These are phyloP conservation scores for Hesperia comma DNA, from an alignment of 2,888 invertebrate species.

Conservation along the genomic window DNA sequence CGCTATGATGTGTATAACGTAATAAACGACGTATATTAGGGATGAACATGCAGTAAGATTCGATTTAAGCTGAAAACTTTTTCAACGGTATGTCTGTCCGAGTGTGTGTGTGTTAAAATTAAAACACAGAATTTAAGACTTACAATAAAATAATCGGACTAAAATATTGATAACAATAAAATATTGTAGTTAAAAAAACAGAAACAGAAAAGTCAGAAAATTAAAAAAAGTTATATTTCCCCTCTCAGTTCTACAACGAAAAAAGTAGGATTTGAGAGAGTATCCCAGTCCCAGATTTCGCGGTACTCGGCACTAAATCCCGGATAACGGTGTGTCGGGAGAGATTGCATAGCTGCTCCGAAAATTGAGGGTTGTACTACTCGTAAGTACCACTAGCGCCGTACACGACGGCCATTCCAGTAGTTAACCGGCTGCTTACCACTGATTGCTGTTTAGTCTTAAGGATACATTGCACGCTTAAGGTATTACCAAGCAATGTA, in stretches of 20 bases:
- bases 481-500: background rate
- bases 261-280: background rate
- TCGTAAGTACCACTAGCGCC: background rate
- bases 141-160: too few relatives aligned
- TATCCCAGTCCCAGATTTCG: constrained; percentile 7
- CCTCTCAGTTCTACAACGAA: background rate
- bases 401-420: constrained; percentile 1
- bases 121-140: too few relatives aligned
- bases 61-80: too few relatives aligned
- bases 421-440: constrained; percentile 1
- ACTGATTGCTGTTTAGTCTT: background rate
- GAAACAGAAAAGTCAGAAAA: background rate
- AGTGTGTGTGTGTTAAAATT: too few relatives aligned
- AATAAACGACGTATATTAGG: too few relatives aligned
- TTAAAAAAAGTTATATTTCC: background rate
- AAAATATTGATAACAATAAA: too few relatives aligned
- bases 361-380: constrained; percentile 8
- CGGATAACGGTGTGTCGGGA: constrained; percentile 27
- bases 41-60: too few relatives aligned
- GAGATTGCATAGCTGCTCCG: constrained; percentile 17
- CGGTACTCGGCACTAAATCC: constrained; percentile 17
- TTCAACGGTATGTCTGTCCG: too few relatives aligned
- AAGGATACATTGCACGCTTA: background rate
- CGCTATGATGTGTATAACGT: too few relatives aligned
- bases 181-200: too few relatives aligned